phyloP scores from a whole-genome alignment of 2,888 invertebrate genomes.

The Scaptomyza tumidula region DNA sequence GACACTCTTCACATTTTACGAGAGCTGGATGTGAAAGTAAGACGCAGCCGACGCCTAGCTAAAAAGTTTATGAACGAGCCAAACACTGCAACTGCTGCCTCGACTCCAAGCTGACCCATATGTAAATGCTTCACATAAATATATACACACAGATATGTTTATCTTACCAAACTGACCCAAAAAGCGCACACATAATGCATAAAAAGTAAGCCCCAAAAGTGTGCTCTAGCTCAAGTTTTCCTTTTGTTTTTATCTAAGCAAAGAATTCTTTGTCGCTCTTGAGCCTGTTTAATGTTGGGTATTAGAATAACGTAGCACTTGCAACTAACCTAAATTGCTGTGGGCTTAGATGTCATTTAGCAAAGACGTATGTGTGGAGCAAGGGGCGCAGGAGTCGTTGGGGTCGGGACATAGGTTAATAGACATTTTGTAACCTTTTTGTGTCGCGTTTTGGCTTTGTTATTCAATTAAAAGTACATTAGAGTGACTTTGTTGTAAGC shows the following conservation, averaged over 20 bases:
- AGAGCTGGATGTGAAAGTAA: conserved; percentile 30
- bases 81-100: conserved; percentile 12
- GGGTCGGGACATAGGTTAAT: conserved; percentile 27
- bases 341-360: conserved; percentile 16
- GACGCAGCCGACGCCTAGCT: conserved; percentile 6
- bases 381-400: not conserved
- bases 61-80: conserved; percentile 22
- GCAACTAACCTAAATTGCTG: conserved; percentile 28
- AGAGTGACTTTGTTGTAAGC: conserved; percentile 43
- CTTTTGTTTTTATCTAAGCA: not conserved
- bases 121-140: conserved; percentile 9
- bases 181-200: not conserved
- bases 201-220: conserved; percentile 1
- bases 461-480: conserved; percentile 72
- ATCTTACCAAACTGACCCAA: conserved; percentile 1
- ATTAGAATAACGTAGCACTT: conserved; percentile 21
- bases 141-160: not conserved
- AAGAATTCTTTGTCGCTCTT: not conserved
- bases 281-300: not conserved
- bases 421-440: conserved; percentile 29
- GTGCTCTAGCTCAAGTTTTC: not conserved
- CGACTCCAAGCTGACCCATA: conserved; percentile 22
- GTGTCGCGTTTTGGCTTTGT: conserved; percentile 45
- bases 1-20: conserved; percentile 30
- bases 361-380: not conserved